Conservation (phyloP, 2,113 vertebrate genomes). For the Dasyurus viverrinus region DNA sequence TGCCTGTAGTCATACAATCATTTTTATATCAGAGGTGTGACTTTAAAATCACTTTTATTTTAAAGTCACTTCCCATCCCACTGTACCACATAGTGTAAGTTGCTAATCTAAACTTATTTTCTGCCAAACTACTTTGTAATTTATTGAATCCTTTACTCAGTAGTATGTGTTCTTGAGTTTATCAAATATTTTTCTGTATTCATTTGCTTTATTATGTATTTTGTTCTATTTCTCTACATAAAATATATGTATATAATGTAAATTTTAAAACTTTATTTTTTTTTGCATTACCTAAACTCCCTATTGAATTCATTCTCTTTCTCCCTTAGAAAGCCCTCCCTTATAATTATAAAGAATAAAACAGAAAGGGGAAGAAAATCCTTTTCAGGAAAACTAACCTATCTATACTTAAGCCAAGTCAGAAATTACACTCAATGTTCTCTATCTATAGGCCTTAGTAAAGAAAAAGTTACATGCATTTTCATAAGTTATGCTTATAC, state of each 20-base stretch:
- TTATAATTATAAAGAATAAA: not conserved
- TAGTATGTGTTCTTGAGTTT: not conserved
- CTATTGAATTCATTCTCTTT: not conserved
- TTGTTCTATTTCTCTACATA: not conserved
- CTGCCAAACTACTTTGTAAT: not conserved
- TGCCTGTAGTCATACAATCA: not conserved
- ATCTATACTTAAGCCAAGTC: not conserved
- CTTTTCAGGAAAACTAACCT: not conserved
- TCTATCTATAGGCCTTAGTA: not conserved
- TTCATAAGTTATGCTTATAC: not conserved
- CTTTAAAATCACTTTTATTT: not conserved
- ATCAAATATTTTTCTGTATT: not conserved
- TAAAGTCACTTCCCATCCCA: not conserved
- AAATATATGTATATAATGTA: not conserved
- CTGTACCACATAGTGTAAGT: not conserved
- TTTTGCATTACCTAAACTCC: not conserved
- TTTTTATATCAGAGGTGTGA: not conserved
- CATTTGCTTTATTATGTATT: not conserved
- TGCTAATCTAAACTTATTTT: not conserved
- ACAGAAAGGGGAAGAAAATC: not conserved
- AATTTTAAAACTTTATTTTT: not conserved
- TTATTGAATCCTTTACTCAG: not conserved
- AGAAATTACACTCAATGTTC: not conserved
- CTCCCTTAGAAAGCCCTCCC: not conserved
- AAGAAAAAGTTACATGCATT: not conserved